phyloP scores from a whole-genome alignment of 2,113 vertebrate genomes.

The Calyptommatus sinebrachiatus region DNA sequence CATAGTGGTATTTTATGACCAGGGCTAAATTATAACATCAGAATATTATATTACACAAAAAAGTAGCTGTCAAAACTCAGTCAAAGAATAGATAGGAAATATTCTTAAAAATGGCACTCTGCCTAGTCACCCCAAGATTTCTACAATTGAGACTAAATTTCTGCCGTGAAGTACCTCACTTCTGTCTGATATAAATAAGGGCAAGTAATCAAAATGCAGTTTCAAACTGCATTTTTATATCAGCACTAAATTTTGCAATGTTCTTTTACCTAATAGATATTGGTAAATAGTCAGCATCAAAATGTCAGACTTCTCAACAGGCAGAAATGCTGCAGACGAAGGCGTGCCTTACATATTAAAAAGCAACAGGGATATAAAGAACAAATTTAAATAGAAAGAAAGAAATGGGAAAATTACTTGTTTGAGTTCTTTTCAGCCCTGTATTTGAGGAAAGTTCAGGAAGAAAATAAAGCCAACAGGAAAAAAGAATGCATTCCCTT shows the following conservation, averaged over 20 bases:
- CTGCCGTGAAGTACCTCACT: background rate
- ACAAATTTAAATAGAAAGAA: background rate
- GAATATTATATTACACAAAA: background rate
- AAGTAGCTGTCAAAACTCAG: background rate
- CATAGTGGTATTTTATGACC: background rate
- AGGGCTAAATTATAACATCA: background rate
- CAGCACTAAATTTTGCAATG: background rate
- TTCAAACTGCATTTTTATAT: background rate
- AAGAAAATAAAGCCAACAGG: background rate
- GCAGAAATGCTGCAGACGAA: background rate
- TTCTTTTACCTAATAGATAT: no score
- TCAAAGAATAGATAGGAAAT: background rate
- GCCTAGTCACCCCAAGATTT: background rate
- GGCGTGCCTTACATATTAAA: background rate
- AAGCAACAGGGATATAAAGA: background rate
- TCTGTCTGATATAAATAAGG: background rate
- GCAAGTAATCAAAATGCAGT: no score
- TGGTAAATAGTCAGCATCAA: background rate
- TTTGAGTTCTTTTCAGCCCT: constrained; percentile 3
- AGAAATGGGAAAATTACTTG: background rate
- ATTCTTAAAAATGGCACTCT: background rate
- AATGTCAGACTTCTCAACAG: background rate
- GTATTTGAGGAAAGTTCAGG: background rate
- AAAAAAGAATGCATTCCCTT: background rate
- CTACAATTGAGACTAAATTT: background rate